Percentiles rank a stretch among this genome's conserved stretches.
These are phyloP conservation scores for Chelmon rostratus DNA, from an alignment of 2,797 vertebrate species.

Conservation along the genomic window DNA sequence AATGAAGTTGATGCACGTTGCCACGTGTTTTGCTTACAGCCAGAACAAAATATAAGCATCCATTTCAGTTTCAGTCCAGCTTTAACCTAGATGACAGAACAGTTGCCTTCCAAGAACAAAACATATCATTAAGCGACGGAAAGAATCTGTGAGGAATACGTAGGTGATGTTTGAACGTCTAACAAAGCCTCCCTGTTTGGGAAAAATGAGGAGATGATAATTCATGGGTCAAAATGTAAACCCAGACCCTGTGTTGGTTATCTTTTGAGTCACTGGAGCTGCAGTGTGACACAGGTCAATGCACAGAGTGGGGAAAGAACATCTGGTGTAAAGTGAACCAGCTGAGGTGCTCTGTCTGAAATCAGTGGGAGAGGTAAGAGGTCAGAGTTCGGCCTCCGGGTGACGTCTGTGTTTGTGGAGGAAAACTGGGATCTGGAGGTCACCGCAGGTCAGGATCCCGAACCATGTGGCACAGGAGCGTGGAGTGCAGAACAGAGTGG, in stretches of 20 bases:
- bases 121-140: conserved; percentile 11
- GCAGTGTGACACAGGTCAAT: conserved; percentile 54
- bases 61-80: conserved; percentile 7
- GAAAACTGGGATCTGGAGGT: conserved; percentile 48
- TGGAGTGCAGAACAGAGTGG: conserved; percentile 8
- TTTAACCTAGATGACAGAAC: conserved; percentile 9
- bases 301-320: conserved; percentile 56
- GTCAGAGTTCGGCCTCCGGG: conserved; percentile 66
- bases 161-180: conserved; percentile 21
- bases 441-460: conserved; percentile 48
- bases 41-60: neutral
- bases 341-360: conserved; percentile 62
- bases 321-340: conserved; percentile 73
- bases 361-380: conserved; percentile 66
- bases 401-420: conserved; percentile 68
- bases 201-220: conserved; percentile 39
- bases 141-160: neutral
- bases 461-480: conserved; percentile 37
- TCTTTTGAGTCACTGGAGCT: conserved; percentile 46
- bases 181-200: conserved; percentile 41
- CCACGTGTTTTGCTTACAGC: neutral
- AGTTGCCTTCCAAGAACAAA: conserved; percentile 19
- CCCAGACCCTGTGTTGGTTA: conserved; percentile 22
- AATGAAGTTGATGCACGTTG: conserved; percentile 1
- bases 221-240: conserved; percentile 53